phyloP scores from a whole-genome alignment of 2,797 vertebrate genomes.

The Leptoclinus maculatus region DNA sequence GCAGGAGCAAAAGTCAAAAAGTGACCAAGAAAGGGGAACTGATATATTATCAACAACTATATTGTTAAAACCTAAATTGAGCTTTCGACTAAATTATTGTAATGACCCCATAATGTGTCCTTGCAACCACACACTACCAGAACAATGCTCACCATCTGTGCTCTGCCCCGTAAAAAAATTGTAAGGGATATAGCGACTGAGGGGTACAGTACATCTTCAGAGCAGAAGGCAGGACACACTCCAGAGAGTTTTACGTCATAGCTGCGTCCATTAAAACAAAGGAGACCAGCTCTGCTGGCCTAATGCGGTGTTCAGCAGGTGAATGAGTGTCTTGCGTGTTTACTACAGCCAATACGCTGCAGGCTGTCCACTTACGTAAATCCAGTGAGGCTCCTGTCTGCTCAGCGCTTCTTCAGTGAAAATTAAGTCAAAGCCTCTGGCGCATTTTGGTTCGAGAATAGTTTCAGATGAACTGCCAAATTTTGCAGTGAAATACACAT shows the following conservation, averaged over 20 bases:
- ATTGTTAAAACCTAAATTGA: not conserved
- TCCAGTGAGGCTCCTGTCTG: conserved; percentile 44
- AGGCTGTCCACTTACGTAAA: conserved; percentile 43
- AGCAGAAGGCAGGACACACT: conserved; percentile 43
- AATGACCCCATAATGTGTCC: conserved; percentile 20
- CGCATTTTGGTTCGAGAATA: conserved; percentile 31
- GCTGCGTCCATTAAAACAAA: conserved; percentile 44
- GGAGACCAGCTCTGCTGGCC: conserved; percentile 30
- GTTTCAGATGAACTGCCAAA: conserved; percentile 42
- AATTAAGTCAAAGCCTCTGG: conserved; percentile 32
- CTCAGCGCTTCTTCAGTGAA: conserved; percentile 39
- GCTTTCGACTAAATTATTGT: conserved; percentile 1
- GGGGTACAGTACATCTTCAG: conserved; percentile 50
- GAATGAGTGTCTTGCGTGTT: conserved; percentile 58
- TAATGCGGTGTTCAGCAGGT: conserved; percentile 46
- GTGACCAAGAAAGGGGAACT: not conserved
- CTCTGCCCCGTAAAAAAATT: conserved; percentile 29
- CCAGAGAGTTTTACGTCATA: conserved; percentile 48
- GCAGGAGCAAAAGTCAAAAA: not conserved
- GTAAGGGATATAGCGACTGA: conserved; percentile 33
- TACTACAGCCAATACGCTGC: conserved; percentile 63
- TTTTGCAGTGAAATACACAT: conserved; percentile 30
- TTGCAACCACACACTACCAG: conserved; percentile 26
- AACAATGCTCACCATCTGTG: conserved; percentile 48
- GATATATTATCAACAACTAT: not conserved